Evolutionary conservation across 2,888 invertebrate species (phyloP).

Genomic region (Hypselothyrea guttata): DNA sequence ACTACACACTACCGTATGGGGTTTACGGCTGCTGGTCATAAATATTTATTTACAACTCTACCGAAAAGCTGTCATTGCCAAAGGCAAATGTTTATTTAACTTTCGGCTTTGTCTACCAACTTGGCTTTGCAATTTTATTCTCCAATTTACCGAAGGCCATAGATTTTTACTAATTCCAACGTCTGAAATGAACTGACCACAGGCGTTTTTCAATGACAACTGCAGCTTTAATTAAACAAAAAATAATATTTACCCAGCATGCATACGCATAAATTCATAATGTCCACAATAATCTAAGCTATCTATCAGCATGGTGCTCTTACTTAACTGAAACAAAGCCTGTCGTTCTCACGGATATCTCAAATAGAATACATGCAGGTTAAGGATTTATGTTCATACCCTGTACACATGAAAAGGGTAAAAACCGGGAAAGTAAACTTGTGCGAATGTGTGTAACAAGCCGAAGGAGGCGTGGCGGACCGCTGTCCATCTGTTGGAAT

Average conservation of each 20-base stretch:
- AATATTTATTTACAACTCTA: constrained; percentile 72
- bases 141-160: constrained; percentile 33
- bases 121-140: constrained; percentile 27
- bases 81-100: constrained; percentile 55
- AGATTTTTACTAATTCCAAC: constrained; percentile 29
- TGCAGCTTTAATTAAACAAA: constrained; percentile 74
- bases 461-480: too few species aligned
- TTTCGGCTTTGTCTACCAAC: constrained; percentile 45
- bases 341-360: not conserved
- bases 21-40: constrained; percentile 51
- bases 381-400: too few species aligned
- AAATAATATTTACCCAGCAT: constrained; percentile 35
- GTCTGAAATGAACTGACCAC: constrained; percentile 16
- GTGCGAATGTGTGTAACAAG: too few species aligned
- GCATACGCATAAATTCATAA: constrained; percentile 32
- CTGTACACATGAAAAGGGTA: too few species aligned
- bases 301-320: not conserved
- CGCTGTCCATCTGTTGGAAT: too few species aligned
- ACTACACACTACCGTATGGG: constrained; percentile 14
- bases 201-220: constrained; percentile 69
- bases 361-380: constrained; percentile 25
- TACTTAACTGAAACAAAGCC: not conserved
- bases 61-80: constrained; percentile 70
- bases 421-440: too few species aligned
- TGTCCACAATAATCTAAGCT: constrained; percentile 8